A percentile compares a stretch with the other conserved stretches of the same genome.
Evolutionary conservation across 2,113 vertebrate species (phyloP).

Genomic region (Oophaga pumilio): DNA sequence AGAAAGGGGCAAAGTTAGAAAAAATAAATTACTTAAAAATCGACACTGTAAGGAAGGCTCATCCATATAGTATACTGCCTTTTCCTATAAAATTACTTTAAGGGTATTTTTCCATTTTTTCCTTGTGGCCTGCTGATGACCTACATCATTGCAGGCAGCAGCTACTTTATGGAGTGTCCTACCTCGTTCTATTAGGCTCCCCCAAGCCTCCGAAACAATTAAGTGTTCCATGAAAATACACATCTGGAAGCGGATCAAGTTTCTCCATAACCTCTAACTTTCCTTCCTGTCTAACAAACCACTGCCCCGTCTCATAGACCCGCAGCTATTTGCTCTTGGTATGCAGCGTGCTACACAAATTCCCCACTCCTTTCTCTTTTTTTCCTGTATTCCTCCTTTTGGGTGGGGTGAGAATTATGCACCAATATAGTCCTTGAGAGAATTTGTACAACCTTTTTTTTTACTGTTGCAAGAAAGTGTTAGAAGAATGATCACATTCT

Average conservation of each 20-base stretch:
- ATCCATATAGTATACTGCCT: background rate
- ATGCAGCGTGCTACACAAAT: conserved; percentile 12
- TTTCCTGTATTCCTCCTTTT: background rate
- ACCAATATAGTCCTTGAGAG: background rate
- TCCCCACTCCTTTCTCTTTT: background rate
- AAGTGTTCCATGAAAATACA: conserved; percentile 41
- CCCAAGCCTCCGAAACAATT: conserved; percentile 27
- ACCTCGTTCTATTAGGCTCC: conserved; percentile 21
- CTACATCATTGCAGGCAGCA: conserved; percentile 3
- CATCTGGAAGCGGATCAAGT: conserved; percentile 43
- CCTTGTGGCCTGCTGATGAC: conserved; percentile 27
- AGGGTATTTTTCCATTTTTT: conserved; percentile 5
- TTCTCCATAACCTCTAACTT: conserved; percentile 35
- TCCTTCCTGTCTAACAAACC: conserved; percentile 44
- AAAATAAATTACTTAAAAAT: no score
- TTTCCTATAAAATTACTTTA: background rate
- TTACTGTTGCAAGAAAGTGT: background rate
- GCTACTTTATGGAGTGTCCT: conserved; percentile 18
- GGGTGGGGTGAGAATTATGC: no score
- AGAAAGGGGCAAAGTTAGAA: background rate
- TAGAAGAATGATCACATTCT: background rate
- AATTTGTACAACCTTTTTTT: background rate
- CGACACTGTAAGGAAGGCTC: background rate
- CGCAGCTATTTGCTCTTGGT: conserved; percentile 23
- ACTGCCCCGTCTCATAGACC: conserved; percentile 11